A percentile compares a stretch with the other conserved stretches of the same genome.
These are phyloP conservation scores for Pelecanus crispus DNA, from an alignment of 2,113 vertebrate species.

Conservation along the genomic window DNA sequence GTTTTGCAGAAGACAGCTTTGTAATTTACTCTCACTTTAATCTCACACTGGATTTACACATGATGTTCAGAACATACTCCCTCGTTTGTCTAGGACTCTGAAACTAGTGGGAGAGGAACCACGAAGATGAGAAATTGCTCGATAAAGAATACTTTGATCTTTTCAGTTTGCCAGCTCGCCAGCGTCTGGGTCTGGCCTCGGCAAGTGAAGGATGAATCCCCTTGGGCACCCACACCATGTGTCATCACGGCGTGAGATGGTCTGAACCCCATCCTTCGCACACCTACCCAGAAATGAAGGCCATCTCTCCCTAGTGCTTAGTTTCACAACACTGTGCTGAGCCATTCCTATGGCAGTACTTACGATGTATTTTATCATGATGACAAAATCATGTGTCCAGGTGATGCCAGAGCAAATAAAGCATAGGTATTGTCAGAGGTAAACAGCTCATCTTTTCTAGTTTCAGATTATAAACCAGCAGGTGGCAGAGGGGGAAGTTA, in stretches of 20 bases:
- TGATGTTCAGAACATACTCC: not conserved
- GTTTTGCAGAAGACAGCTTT: not conserved
- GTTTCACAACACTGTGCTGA: not conserved
- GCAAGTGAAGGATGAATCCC: not conserved
- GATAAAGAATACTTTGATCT: not conserved
- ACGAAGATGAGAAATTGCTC: not conserved
- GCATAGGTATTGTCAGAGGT: not conserved
- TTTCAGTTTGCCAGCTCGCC: not conserved
- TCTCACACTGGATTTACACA: not conserved
- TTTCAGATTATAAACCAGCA: not conserved
- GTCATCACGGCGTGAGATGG: not conserved
- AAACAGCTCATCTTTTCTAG: not conserved
- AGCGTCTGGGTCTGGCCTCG: not conserved
- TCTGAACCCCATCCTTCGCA: not conserved
- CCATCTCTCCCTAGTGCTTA: not conserved
- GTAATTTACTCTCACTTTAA: not conserved
- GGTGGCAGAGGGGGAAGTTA: too few species aligned
- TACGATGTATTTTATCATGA: not conserved
- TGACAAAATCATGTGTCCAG: not conserved
- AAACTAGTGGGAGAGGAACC: not conserved
- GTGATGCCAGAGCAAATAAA: not conserved
- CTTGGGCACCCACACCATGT: rapidly evolving
- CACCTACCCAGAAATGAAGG: not conserved
- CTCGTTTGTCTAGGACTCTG: not conserved
- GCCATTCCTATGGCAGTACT: not conserved